Percentiles rank a stretch among this genome's conserved stretches.
phyloP scores from a whole-genome alignment of 1,140 invertebrate species.

The Drosophila albomicans region DNA sequence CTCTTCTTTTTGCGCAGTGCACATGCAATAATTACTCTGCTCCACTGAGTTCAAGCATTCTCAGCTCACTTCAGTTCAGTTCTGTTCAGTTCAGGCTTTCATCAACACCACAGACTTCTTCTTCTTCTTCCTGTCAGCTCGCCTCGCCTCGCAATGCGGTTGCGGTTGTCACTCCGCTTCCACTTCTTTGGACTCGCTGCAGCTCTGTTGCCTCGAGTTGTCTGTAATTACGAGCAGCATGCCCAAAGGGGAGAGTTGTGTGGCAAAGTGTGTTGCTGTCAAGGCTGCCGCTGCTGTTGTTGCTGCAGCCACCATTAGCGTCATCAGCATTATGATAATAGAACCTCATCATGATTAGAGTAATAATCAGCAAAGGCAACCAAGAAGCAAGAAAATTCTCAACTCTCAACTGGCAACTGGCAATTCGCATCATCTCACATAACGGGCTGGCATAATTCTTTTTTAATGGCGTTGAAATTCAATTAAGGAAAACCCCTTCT shows the following conservation, averaged over 20 bases:
- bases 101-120: conserved; percentile 18
- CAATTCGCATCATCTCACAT: conserved; percentile 20
- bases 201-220: not conserved
- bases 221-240: conserved; percentile 35
- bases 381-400: not conserved
- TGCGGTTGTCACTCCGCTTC: conserved; percentile 11
- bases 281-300: not conserved
- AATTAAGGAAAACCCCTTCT: conserved; percentile 64
- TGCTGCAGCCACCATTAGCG: conserved; percentile 67
- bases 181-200: not conserved
- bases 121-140: not conserved
- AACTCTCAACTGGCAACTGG: conserved; percentile 31
- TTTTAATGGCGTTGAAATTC: conserved; percentile 79
- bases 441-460: conserved; percentile 59
- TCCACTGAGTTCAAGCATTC: conserved; percentile 23
- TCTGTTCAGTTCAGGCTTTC: conserved; percentile 9
- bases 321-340: conserved; percentile 61
- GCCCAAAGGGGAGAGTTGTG: not conserved
- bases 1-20: conserved; percentile 5
- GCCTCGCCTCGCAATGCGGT: conserved; percentile 4
- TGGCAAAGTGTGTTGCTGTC: conserved; percentile 11
- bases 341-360: conserved; percentile 58
- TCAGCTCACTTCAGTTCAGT: too few species aligned
- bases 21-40: conserved; percentile 8
- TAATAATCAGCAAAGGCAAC: conserved; percentile 50